phyloP scores from a whole-genome alignment of 2,113 vertebrate genomes.

The Girardinichthys multiradiatus region DNA sequence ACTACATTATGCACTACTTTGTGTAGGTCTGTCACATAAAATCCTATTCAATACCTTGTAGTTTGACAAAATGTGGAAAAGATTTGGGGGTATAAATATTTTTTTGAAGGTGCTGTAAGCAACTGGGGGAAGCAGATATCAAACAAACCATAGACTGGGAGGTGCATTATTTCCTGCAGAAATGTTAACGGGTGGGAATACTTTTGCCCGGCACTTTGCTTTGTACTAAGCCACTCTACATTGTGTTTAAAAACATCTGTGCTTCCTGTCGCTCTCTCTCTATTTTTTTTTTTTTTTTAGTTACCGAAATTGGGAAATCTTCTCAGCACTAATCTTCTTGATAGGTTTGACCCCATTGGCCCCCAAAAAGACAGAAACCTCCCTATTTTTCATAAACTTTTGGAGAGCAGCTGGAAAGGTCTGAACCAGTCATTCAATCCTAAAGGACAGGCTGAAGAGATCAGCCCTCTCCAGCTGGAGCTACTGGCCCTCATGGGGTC shows the following conservation, averaged over 20 bases:
- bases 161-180: not conserved
- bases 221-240: not conserved
- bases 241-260: not conserved
- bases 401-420: constrained; percentile 83
- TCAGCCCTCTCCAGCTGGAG: constrained; percentile 87
- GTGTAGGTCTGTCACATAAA: too few relatives aligned
- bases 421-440: constrained; percentile 78
- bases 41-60: too few relatives aligned
- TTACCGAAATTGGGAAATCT: constrained; percentile 88
- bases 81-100: too few relatives aligned
- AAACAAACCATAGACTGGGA: not conserved
- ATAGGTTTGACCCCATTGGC: constrained; percentile 73
- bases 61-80: too few relatives aligned
- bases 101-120: too few relatives aligned
- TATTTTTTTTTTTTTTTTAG: constrained; percentile 68
- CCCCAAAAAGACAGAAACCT: constrained; percentile 73
- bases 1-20: too few relatives aligned
- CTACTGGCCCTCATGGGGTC: constrained; percentile 91
- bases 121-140: too few relatives aligned
- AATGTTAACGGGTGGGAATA: not conserved
- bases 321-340: constrained; percentile 78
- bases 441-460: constrained; percentile 24
- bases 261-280: not conserved
- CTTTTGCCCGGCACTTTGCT: not conserved
- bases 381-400: constrained; percentile 85